phyloP scores from a whole-genome alignment of 2,797 vertebrate genomes.

The Smutsia temminckii region DNA sequence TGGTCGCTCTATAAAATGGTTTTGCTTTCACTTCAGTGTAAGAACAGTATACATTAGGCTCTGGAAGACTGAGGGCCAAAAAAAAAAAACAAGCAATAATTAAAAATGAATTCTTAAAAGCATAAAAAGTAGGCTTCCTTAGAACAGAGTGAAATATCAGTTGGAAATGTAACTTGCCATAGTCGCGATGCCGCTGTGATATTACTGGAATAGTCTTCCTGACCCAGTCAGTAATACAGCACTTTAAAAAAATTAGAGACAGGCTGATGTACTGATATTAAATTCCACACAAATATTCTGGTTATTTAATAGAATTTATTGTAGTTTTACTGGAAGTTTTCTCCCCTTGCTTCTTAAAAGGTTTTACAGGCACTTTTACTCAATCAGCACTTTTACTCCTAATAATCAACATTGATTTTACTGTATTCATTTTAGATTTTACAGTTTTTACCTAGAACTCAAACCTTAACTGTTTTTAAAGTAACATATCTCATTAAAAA shows the following conservation, averaged over 20 bases:
- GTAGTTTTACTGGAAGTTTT: constrained; percentile 85
- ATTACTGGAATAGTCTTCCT: constrained; percentile 73
- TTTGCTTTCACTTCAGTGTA: constrained; percentile 77
- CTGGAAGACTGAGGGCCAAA: constrained; percentile 65
- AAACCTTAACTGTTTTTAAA: constrained; percentile 75
- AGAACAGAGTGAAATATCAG: constrained; percentile 77
- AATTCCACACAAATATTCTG: constrained; percentile 83
- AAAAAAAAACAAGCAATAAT: constrained; percentile 76
- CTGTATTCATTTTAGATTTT: constrained; percentile 77
- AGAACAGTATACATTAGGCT: constrained; percentile 65
- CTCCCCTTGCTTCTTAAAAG: constrained; percentile 84
- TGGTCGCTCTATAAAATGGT: constrained; percentile 73
- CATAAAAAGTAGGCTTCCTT: constrained; percentile 66
- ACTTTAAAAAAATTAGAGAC: constrained; percentile 62
- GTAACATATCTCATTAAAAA: constrained; percentile 57
- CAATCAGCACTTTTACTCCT: constrained; percentile 84
- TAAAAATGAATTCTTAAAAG: constrained; percentile 80
- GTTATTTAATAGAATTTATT: constrained; percentile 85
- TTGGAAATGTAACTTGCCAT: constrained; percentile 78
- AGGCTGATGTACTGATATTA: constrained; percentile 77
- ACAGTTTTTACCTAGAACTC: constrained; percentile 71
- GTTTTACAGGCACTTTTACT: constrained; percentile 78
- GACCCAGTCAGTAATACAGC: constrained; percentile 71
- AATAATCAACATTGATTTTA: constrained; percentile 87
- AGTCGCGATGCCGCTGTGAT: constrained; percentile 57